Base-by-base conservation (phyloP, 2,113 vertebrate genomes). In the Gymnocephalus cernua region DNA sequence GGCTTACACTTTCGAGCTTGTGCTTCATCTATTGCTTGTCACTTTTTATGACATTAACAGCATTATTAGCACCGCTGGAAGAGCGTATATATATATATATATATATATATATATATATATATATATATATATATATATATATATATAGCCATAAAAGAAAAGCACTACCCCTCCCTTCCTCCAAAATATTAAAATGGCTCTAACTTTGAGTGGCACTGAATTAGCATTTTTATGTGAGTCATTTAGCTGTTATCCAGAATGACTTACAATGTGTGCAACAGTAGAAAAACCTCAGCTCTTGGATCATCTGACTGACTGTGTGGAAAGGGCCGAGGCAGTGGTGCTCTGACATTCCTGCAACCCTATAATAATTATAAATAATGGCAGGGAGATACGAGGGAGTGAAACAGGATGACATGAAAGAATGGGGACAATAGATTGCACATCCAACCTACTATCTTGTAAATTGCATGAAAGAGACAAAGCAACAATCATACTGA, bases 381-480 rank as follows among this genome's bases (percentile, higher is more conserved):
- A 85, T 85, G 66, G 74, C 67, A 68, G 64, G 57, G 35, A 79
- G 57, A 77, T 79, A 70, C 12, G 29, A 71, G 68, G 79, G 78
- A 67, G 75, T 25, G 65, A 58, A 72, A 44, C 61, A 13, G 80
- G 27, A 68, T 35, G 84, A 83, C 75, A 69, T 80, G 69, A 90
- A 83, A 80, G 80, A 86, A 86, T n/a, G 27, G 29, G 77, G 53
- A 89, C 84, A 84, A 84, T 79, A 82, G 73, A 77, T 83, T 74
- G 75, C 47, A 66, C 84, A 77, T 62, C 74, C 73, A 62, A 58
- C 12, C 76, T 21, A 38, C 83, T 75, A 67, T 82, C 83, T 78
- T 63, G 75, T 79, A 85, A 89, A 88, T 67, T 84, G 67, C 78
- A 64, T 48, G 63, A 59, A 59, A 38, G 64, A 69, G 87, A 92